A percentile compares a stretch with the other conserved stretches of the same genome.
These are phyloP conservation scores for Pseudeuparius sepicola DNA, from an alignment of 2,888 invertebrate species.

Conservation along the genomic window DNA sequence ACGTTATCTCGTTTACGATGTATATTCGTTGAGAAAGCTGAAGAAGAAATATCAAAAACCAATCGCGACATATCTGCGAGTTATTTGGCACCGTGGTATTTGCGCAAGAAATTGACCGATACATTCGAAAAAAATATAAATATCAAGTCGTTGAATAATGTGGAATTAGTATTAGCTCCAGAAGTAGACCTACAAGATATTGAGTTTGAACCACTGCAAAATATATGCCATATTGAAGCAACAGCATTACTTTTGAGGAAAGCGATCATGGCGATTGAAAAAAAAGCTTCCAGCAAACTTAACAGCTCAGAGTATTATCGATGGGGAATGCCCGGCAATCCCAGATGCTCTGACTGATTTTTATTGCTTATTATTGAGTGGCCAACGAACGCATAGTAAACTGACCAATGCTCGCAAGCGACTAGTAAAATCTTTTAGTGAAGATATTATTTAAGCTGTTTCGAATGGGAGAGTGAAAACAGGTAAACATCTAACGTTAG, in stretches of 20 bases:
- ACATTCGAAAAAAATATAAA: slow-evolving; percentile 3
- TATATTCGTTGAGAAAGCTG: slow-evolving; percentile 7
- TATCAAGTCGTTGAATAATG: slow-evolving; percentile 5
- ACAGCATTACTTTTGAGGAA: slow-evolving; percentile 8
- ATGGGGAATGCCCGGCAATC: slow-evolving; percentile 11
- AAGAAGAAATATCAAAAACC: slow-evolving; percentile 8
- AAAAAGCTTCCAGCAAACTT: slow-evolving; percentile 7
- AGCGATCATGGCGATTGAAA: slow-evolving; percentile 7
- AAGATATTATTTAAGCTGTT: slow-evolving; percentile 17
- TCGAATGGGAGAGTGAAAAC: slow-evolving; percentile 16
- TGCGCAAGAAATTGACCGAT: slow-evolving; percentile 5
- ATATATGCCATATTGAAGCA: slow-evolving; percentile 4
- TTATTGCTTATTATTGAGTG: slow-evolving; percentile 9
- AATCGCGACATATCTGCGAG: slow-evolving; percentile 6
- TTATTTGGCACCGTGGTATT: slow-evolving; percentile 11
- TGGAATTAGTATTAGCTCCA: slow-evolving; percentile 7
- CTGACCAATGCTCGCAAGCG: slow-evolving; percentile 9
- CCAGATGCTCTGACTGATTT: slow-evolving; percentile 9
- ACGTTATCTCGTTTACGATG: slow-evolving; percentile 9
- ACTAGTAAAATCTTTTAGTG: slow-evolving; percentile 4
- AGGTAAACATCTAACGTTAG: slow-evolving; percentile 18
- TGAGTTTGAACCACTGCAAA: slow-evolving; percentile 9
- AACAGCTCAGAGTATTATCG: slow-evolving; percentile 9
- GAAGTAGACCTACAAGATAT: slow-evolving; percentile 8
- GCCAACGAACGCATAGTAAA: slow-evolving; percentile 5